phyloP scores from a whole-genome alignment of 2,113 vertebrate species.

The Rhinichthys klamathensis region DNA sequence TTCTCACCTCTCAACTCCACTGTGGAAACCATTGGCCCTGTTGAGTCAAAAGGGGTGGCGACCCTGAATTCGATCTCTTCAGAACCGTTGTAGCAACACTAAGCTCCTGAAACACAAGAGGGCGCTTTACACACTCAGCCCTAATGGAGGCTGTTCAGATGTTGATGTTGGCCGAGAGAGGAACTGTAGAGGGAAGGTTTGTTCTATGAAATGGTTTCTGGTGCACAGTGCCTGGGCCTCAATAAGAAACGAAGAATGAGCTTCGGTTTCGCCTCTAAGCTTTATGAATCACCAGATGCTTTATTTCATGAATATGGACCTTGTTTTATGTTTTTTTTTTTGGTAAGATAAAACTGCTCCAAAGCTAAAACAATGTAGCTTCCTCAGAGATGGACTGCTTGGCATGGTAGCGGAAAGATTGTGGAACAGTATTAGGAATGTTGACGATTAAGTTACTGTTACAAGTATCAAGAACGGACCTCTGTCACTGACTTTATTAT shows the following conservation, averaged over 20 bases:
- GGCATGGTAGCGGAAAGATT: neutral
- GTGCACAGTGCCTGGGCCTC: constrained; percentile 71
- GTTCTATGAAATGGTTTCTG: constrained; percentile 39
- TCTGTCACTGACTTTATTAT: constrained; percentile 23
- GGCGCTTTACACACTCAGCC: neutral
- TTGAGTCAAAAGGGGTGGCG: constrained; percentile 35
- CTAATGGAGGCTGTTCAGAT: constrained; percentile 9
- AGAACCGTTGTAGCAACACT: constrained; percentile 66
- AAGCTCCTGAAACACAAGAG: neutral
- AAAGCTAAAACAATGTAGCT: constrained; percentile 43
- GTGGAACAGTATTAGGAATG: constrained; percentile 9
- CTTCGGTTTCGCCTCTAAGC: constrained; percentile 64
- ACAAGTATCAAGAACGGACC: neutral
- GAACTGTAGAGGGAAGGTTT: neutral
- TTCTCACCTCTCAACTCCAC: constrained; percentile 55
- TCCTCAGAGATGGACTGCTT: neutral
- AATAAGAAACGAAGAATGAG: constrained; percentile 33
- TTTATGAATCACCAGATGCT: constrained; percentile 73
- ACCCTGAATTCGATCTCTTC: constrained; percentile 50
- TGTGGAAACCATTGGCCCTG: constrained; percentile 61
- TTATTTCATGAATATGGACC: constrained; percentile 56
- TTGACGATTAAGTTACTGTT: neutral
- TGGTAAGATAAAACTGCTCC: constrained; percentile 49
- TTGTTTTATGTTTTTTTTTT: constrained; percentile 10
- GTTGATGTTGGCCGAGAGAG: neutral